Evolutionary conservation across 1,140 invertebrate species (phyloP), one percentile per base, ranked within the genome.

Genomic region (Caerostris extrusa): DNA sequence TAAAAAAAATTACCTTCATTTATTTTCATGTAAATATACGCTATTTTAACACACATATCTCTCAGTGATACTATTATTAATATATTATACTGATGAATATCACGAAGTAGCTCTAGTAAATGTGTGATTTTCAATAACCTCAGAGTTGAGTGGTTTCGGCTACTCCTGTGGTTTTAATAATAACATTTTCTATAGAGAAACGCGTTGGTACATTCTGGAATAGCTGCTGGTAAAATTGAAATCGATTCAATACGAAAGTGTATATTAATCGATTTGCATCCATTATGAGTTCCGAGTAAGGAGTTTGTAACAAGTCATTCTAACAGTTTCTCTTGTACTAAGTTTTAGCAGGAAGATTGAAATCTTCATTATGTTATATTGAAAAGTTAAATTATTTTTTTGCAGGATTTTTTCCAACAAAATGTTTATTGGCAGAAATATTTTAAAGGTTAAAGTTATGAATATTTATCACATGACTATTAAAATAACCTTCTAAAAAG

Each of bases 201-300:
- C 58, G 50, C 53, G 64, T n/a, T 56, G 34, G 53, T 53, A 34
- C 53, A 6, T 8, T 77, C 17, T 34, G 7, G 17, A 69, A 90
- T 55, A 64, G 8, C 14, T n/a, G 8, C 3, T 19, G 17, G 12
- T 17, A 56, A 55, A 53, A 55, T 90, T 90, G 55, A 90, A 71
- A 90, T 90, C 87, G 64, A 90, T 90, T 69, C n/a, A 90, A 69
- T 56, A 53, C 64, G 12, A 56, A 55, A 90, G 19, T 69, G 87
- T 12, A 19, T 56, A n/a, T 56, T 71, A 71, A 71, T 90, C 64
- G 64, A 71, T 90, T 71, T 57, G 87, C 64, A 71, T 71, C 87
- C 10, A 55, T 69, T 53, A 90, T 57, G 8, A 64, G 14, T 85
- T 85, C 57, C 3, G 17, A 12, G 17, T 58, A 58, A 17, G 34